Percentiles rank a stretch among this genome's conserved stretches.
phyloP scores from a whole-genome alignment of 2,113 vertebrate genomes.

The Heterotis niloticus region DNA sequence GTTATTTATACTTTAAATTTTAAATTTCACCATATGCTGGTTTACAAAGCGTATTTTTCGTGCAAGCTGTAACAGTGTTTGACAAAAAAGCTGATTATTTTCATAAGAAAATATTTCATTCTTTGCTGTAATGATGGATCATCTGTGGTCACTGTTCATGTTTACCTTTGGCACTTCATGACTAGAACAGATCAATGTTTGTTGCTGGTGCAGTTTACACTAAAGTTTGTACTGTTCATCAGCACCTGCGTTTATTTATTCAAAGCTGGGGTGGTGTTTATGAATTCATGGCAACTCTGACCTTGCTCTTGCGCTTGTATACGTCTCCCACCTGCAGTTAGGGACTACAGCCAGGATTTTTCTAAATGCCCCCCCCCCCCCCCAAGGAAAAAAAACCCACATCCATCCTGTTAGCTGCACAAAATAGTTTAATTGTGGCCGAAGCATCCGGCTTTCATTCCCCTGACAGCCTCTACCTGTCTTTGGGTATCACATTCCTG shows the following conservation, averaged over 20 bases:
- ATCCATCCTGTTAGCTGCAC: neutral
- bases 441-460: too few species aligned
- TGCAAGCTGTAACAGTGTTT: too few species aligned
- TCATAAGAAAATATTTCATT: too few species aligned
- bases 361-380: neutral
- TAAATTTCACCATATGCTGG: neutral
- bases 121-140: too few species aligned
- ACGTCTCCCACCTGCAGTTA: neutral
- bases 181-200: too few species aligned
- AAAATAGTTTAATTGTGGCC: neutral
- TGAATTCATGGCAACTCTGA: neutral
- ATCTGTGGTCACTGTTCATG: too few species aligned
- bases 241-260: neutral
- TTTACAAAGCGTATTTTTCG: neutral
- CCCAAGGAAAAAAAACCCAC: neutral
- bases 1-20: neutral
- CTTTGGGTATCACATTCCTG: neutral
- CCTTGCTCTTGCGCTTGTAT: neutral
- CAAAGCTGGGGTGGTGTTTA: neutral
- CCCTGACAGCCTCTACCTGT: too few species aligned
- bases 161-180: too few species aligned
- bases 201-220: too few species aligned
- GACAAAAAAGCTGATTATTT: too few species aligned
- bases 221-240: neutral
- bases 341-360: conserved; percentile 7